These are phyloP conservation scores for Cervus canadensis DNA, from an alignment of 2,113 vertebrate species.

Conservation along the genomic window DNA sequence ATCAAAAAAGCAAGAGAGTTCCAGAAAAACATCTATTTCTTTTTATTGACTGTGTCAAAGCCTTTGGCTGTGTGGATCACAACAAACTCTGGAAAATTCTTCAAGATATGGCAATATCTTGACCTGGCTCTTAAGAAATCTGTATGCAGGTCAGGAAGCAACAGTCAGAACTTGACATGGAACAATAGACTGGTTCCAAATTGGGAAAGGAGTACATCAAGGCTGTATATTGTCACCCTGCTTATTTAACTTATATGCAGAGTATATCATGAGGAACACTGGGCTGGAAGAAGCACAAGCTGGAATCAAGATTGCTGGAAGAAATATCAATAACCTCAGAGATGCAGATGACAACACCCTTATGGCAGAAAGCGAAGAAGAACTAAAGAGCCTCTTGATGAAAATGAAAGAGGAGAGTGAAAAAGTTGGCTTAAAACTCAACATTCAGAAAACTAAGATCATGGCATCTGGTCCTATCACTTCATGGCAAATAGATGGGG, in stretches of 20 bases:
- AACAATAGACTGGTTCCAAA: background rate
- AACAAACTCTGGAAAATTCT: background rate
- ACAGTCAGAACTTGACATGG: background rate
- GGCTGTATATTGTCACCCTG: background rate
- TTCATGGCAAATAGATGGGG: background rate
- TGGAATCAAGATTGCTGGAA: background rate
- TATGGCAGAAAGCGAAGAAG: background rate
- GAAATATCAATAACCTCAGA: background rate
- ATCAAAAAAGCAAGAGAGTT: background rate
- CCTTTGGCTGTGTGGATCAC: background rate
- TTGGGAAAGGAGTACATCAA: background rate
- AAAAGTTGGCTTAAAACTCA: background rate
- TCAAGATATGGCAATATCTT: background rate
- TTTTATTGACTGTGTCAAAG: background rate
- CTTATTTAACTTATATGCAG: background rate
- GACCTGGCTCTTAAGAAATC: background rate
- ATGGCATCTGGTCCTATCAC: background rate
- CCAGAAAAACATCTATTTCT: background rate
- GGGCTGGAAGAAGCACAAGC: background rate
- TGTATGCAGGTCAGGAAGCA: background rate
- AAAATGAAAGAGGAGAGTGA: background rate
- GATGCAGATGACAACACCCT: background rate
- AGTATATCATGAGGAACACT: background rate
- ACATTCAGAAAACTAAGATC: background rate
- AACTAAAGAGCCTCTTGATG: background rate